phyloP scores from a whole-genome alignment of 2,888 invertebrate species.

The Oscheius sp. region DNA sequence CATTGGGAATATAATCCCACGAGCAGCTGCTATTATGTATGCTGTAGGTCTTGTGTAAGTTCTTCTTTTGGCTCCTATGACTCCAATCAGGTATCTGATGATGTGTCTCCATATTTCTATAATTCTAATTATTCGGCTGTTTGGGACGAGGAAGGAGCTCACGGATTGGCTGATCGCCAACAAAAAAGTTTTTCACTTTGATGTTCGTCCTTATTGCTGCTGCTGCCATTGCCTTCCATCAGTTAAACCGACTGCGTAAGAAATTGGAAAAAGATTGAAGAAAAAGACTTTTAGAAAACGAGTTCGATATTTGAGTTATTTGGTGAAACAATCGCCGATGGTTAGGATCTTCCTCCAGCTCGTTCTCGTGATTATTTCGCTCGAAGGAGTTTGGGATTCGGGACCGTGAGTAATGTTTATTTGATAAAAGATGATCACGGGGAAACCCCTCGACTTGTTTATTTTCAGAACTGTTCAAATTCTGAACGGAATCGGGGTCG shows the following conservation, averaged over 20 bases:
- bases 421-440: background rate
- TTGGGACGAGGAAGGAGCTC: constrained; percentile 28
- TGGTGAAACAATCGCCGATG: constrained; percentile 33
- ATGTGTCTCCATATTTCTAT: constrained; percentile 33
- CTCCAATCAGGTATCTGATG: constrained; percentile 20
- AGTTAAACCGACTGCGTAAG: constrained; percentile 30
- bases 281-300: constrained; percentile 18
- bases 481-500: constrained; percentile 34
- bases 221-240: constrained; percentile 34
- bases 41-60: constrained; percentile 31
- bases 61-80: background rate
- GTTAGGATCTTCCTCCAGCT: constrained; percentile 34
- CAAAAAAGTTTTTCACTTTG: constrained; percentile 29
- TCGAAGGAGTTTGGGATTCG: constrained; percentile 29
- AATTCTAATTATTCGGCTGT: constrained; percentile 28
- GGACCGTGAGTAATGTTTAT: constrained; percentile 27
- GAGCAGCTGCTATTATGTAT: constrained; percentile 31
- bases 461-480: constrained; percentile 32
- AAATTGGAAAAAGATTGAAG: no score
- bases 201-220: constrained; percentile 32
- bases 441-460: background rate
- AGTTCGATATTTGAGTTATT: constrained; percentile 21
- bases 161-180: constrained; percentile 31
- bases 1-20: constrained; percentile 28
- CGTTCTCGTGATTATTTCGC: constrained; percentile 24